These are phyloP conservation scores for Drosophila murphyi DNA, from an alignment of 1,140 invertebrate species.

Conservation along the genomic window DNA sequence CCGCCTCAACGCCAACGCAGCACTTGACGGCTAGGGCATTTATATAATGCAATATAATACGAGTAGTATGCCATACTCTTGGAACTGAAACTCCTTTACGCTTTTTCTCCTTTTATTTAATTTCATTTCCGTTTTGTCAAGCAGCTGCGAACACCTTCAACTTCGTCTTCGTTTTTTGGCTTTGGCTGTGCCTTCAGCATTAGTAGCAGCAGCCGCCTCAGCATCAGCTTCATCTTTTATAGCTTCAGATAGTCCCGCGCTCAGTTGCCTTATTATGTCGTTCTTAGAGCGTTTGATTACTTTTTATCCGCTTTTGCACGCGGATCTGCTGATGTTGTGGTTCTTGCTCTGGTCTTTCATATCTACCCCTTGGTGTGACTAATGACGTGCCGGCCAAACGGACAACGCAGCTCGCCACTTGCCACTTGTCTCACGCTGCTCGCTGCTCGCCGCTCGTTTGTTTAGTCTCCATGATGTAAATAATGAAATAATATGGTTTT, in stretches of 20 bases:
- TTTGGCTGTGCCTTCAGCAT: constrained; percentile 25
- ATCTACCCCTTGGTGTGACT: constrained; percentile 68
- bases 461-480: constrained; percentile 72
- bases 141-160: constrained; percentile 68
- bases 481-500: constrained; percentile 82
- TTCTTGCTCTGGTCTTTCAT: constrained; percentile 53
- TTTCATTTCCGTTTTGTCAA: constrained; percentile 78
- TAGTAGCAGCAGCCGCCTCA: constrained; percentile 38
- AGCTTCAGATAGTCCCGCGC: constrained; percentile 33
- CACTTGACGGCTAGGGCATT: constrained; percentile 51
- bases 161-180: constrained; percentile 13
- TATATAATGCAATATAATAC: constrained; percentile 46
- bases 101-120: constrained; percentile 65
- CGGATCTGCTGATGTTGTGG: constrained; percentile 41
- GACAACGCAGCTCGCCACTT: constrained; percentile 45
- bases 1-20: constrained; percentile 59
- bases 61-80: background rate
- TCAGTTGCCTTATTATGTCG: constrained; percentile 79
- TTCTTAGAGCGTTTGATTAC: constrained; percentile 83
- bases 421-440: constrained; percentile 10
- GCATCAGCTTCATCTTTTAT: constrained; percentile 24
- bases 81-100: constrained; percentile 52
- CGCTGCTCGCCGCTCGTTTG: constrained; percentile 38
- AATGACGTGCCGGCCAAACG: constrained; percentile 70
- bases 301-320: constrained; percentile 78